Percentiles rank a stretch among this genome's conserved stretches.
These are phyloP conservation scores for Colaptes auratus DNA, from an alignment of 2,113 vertebrate species.

Conservation along the genomic window DNA sequence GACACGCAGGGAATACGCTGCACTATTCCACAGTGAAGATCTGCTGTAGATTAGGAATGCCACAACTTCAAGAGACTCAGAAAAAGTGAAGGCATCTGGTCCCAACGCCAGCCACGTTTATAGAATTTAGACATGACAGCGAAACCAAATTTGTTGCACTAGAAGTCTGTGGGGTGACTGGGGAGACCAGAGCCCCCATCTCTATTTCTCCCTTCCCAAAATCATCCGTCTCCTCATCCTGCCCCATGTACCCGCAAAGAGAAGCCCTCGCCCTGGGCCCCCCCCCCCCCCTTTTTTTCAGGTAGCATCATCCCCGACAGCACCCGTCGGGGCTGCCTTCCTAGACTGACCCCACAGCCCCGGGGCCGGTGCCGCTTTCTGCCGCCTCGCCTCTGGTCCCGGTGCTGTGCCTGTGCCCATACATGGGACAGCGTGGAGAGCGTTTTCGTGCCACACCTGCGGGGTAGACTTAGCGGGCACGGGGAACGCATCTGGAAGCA, in stretches of 20 bases:
- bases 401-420: not conserved
- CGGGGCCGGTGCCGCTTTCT: not conserved
- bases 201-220: not conserved
- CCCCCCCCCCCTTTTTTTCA: too few species aligned
- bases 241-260: not conserved
- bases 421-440: too few species aligned
- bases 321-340: too few species aligned
- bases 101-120: not conserved
- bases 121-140: not conserved
- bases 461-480: not conserved
- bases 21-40: constrained; percentile 24
- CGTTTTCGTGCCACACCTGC: not conserved
- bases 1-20: constrained; percentile 12
- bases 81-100: constrained; percentile 38
- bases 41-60: constrained; percentile 58
- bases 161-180: not conserved
- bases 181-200: not conserved
- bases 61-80: constrained; percentile 44
- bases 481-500: not conserved
- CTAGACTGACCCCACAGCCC: not conserved
- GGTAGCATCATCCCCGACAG: too few species aligned
- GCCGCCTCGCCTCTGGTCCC: not conserved
- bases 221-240: not conserved
- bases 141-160: constrained; percentile 8
- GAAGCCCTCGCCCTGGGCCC: not conserved